Evolutionary conservation across 2,797 vertebrate genomes (phyloP).

Genomic region (Acanthopagrus latus): DNA sequence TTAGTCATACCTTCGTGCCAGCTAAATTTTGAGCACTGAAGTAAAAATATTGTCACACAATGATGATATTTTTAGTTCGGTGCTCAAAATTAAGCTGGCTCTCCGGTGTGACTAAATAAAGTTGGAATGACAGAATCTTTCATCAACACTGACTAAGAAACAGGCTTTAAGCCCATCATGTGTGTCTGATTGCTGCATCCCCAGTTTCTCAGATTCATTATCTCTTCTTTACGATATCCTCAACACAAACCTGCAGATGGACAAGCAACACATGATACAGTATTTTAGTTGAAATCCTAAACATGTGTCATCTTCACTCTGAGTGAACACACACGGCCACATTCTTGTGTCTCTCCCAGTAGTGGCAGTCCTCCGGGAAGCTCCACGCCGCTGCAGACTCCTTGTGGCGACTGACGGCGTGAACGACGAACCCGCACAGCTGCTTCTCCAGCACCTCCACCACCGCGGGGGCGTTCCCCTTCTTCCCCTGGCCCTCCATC

Average conservation of each 20-base stretch:
- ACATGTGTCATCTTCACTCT: slow-evolving; percentile 50
- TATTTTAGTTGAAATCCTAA: background rate
- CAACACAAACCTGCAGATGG: background rate
- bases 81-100: background rate
- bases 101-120: background rate
- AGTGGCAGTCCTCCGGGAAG: slow-evolving; percentile 86
- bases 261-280: background rate
- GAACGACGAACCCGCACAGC: slow-evolving; percentile 82
- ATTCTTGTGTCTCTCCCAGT: slow-evolving; percentile 87
- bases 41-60: background rate
- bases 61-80: background rate
- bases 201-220: background rate
- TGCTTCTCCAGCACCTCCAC: slow-evolving; percentile 82
- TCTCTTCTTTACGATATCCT: slow-evolving; percentile 3
- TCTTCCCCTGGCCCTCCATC: slow-evolving; percentile 81
- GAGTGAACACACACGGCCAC: slow-evolving; percentile 85
- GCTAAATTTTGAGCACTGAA: background rate
- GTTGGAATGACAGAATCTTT: background rate
- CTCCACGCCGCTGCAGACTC: slow-evolving; percentile 81
- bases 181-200: background rate
- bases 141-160: background rate
- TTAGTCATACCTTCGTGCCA: background rate
- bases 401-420: slow-evolving; percentile 85
- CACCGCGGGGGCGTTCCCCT: slow-evolving; percentile 75
- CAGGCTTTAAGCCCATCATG: background rate